Evolutionary conservation across 2,797 vertebrate genomes (phyloP).

Genomic region (Gymnodraco acuticeps): DNA sequence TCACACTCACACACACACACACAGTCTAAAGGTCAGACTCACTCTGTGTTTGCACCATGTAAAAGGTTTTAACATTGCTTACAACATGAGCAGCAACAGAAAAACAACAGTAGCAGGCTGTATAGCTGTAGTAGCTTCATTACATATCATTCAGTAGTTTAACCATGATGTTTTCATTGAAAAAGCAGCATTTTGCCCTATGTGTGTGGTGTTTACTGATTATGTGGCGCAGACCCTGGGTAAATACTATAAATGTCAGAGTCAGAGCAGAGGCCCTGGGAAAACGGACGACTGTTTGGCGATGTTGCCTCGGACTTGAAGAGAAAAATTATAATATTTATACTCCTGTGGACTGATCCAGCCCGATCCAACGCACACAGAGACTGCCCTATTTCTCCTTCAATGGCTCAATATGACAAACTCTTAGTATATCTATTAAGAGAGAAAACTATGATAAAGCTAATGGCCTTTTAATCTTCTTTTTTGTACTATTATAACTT

Average conservation of each 20-base stretch:
- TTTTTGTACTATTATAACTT: constrained; percentile 78
- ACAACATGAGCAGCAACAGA: constrained; percentile 44
- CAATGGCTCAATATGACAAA: constrained; percentile 25
- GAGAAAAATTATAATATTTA: constrained; percentile 53
- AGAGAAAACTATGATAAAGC: constrained; percentile 41
- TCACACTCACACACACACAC: constrained; percentile 18
- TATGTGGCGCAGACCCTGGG: constrained; percentile 25
- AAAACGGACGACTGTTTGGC: constrained; percentile 38
- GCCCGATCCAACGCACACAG: constrained; percentile 38
- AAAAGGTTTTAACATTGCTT: constrained; percentile 61
- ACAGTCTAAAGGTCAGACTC: constrained; percentile 59
- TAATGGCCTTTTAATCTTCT: constrained; percentile 51
- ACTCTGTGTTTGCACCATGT: constrained; percentile 59
- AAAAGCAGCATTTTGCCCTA: constrained; percentile 25
- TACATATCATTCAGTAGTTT: constrained; percentile 29
- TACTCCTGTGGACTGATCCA: constrained; percentile 47
- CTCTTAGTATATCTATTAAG: constrained; percentile 43
- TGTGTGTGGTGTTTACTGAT: constrained; percentile 22
- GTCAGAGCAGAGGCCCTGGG: constrained; percentile 23
- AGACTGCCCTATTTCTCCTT: constrained; percentile 34
- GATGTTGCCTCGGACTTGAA: constrained; percentile 55
- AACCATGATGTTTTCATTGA: constrained; percentile 30
- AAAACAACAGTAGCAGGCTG: constrained; percentile 44
- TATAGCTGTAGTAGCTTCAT: constrained; percentile 41
- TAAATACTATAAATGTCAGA: constrained; percentile 26